phyloP scores from a whole-genome alignment of 2,888 invertebrate species.

The Leptarthrus brevirostris region DNA sequence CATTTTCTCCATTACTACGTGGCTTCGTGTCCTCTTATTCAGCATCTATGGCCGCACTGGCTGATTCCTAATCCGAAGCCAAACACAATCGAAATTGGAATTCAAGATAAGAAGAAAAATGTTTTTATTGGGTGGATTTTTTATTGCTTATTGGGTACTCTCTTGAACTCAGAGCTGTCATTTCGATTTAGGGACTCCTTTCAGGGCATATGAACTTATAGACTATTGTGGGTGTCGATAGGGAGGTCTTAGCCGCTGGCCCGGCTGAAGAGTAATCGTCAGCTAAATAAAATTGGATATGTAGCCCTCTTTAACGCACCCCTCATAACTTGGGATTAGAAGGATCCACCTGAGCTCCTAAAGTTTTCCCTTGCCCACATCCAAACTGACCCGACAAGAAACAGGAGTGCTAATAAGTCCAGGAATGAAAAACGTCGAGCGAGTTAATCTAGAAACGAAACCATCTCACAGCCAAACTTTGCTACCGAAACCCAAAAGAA shows the following conservation, averaged over 20 bases:
- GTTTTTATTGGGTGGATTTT: conserved; percentile 52
- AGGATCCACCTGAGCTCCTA: not conserved
- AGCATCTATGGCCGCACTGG: conserved; percentile 36
- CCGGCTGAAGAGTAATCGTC: not conserved
- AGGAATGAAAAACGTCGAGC: not conserved
- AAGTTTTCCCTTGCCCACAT: not conserved
- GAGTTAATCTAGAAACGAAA: not conserved
- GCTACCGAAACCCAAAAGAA: conserved; percentile 2
- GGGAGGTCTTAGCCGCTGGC: conserved; percentile 5
- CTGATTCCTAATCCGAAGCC: conserved; percentile 48
- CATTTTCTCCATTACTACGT: conserved; percentile 42
- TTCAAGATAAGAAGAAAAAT: conserved; percentile 54
- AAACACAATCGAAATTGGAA: conserved; percentile 53
- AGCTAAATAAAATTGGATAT: conserved; percentile 22
- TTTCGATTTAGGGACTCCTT: conserved; percentile 7
- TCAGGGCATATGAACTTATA: conserved; percentile 41
- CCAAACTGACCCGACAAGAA: not conserved
- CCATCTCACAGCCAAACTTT: conserved; percentile 5
- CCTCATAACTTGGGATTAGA: not conserved
- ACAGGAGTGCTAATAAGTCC: not conserved
- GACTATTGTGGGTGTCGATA: not conserved
- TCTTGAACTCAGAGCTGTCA: conserved; percentile 26
- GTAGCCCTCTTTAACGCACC: not conserved
- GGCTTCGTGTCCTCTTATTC: conserved; percentile 41
- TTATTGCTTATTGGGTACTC: conserved; percentile 53